phyloP scores from a whole-genome alignment of 2,113 vertebrate genomes.

The Phaethornis superciliosus region DNA sequence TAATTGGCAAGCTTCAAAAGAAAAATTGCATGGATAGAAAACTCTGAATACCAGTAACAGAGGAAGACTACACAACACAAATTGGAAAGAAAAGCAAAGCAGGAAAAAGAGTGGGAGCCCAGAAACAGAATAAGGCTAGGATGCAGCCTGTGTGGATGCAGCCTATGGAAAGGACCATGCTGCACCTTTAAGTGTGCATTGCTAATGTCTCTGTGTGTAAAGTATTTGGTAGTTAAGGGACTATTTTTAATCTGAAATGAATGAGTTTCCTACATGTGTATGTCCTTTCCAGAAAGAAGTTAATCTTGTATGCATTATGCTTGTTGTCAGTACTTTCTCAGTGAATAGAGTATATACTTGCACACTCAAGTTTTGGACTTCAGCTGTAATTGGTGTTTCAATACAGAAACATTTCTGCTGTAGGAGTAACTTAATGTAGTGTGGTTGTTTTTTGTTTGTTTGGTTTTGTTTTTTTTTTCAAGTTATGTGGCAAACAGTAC shows the following conservation, averaged over 20 bases:
- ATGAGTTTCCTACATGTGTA: not conserved
- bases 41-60: not conserved
- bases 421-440: not conserved
- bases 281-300: not conserved
- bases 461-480: not conserved
- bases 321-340: not conserved
- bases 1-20: not conserved
- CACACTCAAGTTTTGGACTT: not conserved
- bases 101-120: not conserved
- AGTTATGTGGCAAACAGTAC: not conserved
- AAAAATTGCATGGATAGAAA: not conserved
- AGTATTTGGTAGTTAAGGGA: not conserved
- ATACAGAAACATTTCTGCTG: not conserved
- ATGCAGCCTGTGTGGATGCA: no score
- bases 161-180: no score
- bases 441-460: no score
- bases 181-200: no score
- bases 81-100: not conserved
- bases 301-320: fast-evolving
- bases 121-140: not conserved
- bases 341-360: no score
- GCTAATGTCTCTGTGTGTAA: not conserved
- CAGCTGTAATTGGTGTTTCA: not conserved
- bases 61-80: not conserved
- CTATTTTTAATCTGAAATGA: not conserved